Base-by-base conservation (phyloP, 2,888 invertebrate species). In the Lottia gigantea region DNA sequence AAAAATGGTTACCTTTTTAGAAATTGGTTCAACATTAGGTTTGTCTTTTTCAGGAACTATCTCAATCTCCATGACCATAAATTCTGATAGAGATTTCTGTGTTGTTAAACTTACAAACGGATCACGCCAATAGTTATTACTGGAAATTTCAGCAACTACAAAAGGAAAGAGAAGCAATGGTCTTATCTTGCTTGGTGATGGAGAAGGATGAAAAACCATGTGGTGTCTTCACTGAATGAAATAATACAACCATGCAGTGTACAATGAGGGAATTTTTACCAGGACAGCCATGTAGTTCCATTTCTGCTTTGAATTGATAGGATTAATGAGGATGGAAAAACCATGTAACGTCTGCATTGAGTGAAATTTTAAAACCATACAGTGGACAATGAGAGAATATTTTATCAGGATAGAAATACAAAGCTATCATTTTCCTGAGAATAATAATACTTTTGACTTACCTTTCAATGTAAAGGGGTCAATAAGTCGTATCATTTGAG, bases 21-120 rank as follows among this genome's bases (percentile, higher is more conserved):
- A 97, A 70, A 96, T 91, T 68, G 92, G 91, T 1, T 97, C 96
- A 49, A 72, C 72, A 25, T 78, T 73, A 19, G 82, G 83, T 65
- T 76, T 77, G 81, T 96, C 94, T 88, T 94, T 91, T 14, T 93
- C 92, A 76, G 91, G 91, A 19, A 95, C 91, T 62, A 92, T 91
- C 81, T 98, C 98, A 72, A 96, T 92, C 85, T 99, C 95, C 95
- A 99, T 96, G 0, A 99, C 95, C 82, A 95, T 92, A 86, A 95
- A 99, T 87, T 98, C 95, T 0, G 93, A 92, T 74, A 98, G 89
- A 85, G 97, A 95, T 86, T 95, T 96, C 0, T 96, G 95, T 86
- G 95, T 94, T 84, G 95, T 96, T 74, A 99, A 93, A 40, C 78
- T 75, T 6, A 70, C 23, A 87, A 98, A 98, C 4, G 95, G 95